A percentile compares a stretch with the other conserved stretches of the same genome.
phyloP scores from a whole-genome alignment of 2,797 vertebrate species.

The Pyrocephalus nanus region DNA sequence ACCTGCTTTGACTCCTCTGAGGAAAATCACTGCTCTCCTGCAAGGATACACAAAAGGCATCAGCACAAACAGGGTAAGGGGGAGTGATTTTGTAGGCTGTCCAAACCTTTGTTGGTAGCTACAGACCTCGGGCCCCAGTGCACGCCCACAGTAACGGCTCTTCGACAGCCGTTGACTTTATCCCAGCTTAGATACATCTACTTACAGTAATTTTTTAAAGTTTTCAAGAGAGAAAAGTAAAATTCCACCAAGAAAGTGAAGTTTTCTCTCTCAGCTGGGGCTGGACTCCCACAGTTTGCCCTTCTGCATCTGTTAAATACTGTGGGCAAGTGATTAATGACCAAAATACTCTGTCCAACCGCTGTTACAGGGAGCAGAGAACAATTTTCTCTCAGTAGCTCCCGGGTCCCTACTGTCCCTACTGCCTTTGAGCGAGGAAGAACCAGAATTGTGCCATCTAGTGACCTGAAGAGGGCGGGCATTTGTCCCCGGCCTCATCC shows the following conservation, averaged over 20 bases:
- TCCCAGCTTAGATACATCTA: neutral
- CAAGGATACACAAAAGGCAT: neutral
- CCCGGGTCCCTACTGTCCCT: neutral
- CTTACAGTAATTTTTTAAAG: neutral
- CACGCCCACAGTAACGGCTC: neutral
- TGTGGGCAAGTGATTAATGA: neutral
- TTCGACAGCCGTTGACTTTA: neutral
- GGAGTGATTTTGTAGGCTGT: neutral
- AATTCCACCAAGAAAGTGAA: neutral
- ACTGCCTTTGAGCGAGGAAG: neutral
- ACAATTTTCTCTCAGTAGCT: neutral
- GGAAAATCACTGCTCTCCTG: neutral
- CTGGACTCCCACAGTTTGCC: neutral
- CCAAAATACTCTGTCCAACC: neutral
- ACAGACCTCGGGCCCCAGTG: neutral
- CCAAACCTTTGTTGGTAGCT: neutral
- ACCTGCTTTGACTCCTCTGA: neutral
- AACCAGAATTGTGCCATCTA: conserved; percentile 11
- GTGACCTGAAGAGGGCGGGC: neutral
- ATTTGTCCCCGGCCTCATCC: neutral
- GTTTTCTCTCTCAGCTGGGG: neutral
- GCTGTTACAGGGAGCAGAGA: neutral
- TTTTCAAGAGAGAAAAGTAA: neutral
- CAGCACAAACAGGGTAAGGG: neutral
- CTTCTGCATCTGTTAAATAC: neutral